Conservation (phyloP, 2,888 invertebrate species). For the Neoaliturus tenellus region DNA sequence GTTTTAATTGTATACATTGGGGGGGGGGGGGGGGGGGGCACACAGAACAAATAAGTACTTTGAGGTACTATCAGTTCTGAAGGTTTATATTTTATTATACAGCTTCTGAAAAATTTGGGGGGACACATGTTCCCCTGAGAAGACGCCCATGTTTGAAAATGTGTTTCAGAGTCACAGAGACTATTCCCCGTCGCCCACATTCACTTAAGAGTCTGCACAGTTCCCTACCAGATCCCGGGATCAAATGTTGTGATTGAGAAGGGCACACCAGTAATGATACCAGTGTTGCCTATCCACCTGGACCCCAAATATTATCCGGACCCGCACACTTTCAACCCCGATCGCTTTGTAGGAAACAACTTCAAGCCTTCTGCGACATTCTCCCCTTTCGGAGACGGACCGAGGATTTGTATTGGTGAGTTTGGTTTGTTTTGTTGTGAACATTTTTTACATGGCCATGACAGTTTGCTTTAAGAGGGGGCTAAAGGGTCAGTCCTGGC, state of each 20-base stretch:
- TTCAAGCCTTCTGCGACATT: conserved; percentile 61
- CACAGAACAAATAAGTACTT: too few relatives aligned
- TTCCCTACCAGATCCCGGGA: conserved; percentile 58
- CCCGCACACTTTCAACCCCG: conserved; percentile 58
- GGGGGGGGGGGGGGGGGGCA: too few relatives aligned
- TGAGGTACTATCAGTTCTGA: too few relatives aligned
- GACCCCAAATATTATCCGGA: conserved; percentile 60
- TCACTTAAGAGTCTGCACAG: conserved; percentile 47
- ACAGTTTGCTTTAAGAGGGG: too few relatives aligned
- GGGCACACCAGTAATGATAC: conserved; percentile 50
- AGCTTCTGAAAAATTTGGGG: too few relatives aligned
- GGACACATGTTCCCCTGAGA: too few relatives aligned
- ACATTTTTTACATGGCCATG: too few relatives aligned
- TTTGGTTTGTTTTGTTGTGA: neutral
- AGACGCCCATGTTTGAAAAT: too few relatives aligned
- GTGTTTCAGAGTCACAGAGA: conserved; percentile 56
- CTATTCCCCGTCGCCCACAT: conserved; percentile 49
- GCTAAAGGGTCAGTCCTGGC: too few relatives aligned
- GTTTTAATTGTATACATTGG: too few relatives aligned
- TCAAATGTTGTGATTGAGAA: conserved; percentile 50
- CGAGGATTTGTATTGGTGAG: conserved; percentile 61
- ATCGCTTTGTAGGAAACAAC: conserved; percentile 50
- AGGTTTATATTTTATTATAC: too few relatives aligned
- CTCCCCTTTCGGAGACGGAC: conserved; percentile 69
- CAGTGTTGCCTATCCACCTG: conserved; percentile 53